Percentiles rank a stretch among this genome's conserved stretches.
Evolutionary conservation across 2,888 invertebrate species (phyloP).

Genomic region (Hedychridium roseum): DNA sequence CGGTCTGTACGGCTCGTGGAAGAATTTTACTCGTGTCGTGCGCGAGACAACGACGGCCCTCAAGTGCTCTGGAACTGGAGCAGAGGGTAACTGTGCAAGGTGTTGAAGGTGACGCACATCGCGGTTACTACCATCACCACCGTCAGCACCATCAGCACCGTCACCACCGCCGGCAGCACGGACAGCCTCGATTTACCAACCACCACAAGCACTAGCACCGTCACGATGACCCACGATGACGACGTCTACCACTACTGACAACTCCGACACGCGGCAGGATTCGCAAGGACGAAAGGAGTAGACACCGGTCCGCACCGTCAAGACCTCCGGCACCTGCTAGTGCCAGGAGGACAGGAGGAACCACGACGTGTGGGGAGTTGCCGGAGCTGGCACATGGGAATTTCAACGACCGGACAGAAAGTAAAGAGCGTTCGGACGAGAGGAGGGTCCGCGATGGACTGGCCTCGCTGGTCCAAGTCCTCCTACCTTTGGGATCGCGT

Average conservation of each 20-base stretch:
- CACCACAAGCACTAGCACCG: slow-evolving; percentile 7
- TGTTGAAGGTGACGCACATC: slow-evolving; percentile 39
- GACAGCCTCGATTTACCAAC: too few species aligned
- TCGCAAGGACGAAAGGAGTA: too few species aligned
- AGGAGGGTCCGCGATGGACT: slow-evolving; percentile 63
- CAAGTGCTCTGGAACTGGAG: slow-evolving; percentile 33
- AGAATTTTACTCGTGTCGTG: slow-evolving; percentile 21
- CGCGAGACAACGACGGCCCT: neutral
- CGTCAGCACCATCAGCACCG: slow-evolving; percentile 7
- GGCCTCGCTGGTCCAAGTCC: slow-evolving; percentile 54
- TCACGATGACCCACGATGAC: slow-evolving; percentile 14
- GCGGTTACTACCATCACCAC: slow-evolving; percentile 25
- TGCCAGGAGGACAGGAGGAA: too few species aligned
- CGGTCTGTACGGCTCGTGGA: slow-evolving; percentile 19
- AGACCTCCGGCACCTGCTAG: slow-evolving; percentile 11
- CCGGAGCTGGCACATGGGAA: slow-evolving; percentile 46
- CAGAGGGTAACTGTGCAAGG: slow-evolving; percentile 50
- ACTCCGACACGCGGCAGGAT: too few species aligned
- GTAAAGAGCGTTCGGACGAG: slow-evolving; percentile 59
- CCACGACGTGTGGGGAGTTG: too few species aligned
- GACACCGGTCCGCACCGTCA: too few species aligned
- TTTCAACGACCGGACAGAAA: slow-evolving; percentile 53
- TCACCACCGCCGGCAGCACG: slow-evolving; percentile 21
- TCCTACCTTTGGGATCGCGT: slow-evolving; percentile 63
- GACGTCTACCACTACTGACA: neutral